A percentile compares a stretch with the other conserved stretches of the same genome.
Conservation (phyloP, 2,113 vertebrate species). For the Zosterops hypoxanthus region DNA sequence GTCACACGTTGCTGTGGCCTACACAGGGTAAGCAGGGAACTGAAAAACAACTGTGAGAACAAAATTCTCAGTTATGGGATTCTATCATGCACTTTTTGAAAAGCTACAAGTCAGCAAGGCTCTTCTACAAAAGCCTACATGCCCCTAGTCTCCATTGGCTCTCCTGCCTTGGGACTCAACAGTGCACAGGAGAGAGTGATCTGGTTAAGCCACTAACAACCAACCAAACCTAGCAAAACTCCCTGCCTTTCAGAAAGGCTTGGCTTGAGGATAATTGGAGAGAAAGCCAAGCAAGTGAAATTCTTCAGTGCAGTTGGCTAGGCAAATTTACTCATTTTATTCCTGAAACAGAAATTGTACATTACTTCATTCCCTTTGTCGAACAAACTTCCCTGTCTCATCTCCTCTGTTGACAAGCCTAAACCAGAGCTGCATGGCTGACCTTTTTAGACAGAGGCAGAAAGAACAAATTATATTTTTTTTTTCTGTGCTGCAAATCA, state of each 20-base stretch:
- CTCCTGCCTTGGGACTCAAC: neutral
- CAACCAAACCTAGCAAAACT: neutral
- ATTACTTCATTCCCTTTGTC: neutral
- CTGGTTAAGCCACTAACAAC: neutral
- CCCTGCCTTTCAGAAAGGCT: neutral
- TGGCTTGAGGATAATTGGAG: neutral
- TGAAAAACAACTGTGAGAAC: neutral
- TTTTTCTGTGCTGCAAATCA: neutral
- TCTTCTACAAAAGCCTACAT: neutral
- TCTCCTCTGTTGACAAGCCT: neutral
- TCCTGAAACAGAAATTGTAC: neutral
- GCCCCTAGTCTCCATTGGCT: neutral
- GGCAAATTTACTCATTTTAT: neutral
- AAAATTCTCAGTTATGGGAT: neutral
- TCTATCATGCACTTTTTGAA: neutral
- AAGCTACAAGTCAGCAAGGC: neutral
- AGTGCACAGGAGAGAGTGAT: neutral
- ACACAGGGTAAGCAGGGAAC: neutral
- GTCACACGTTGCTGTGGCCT: neutral
- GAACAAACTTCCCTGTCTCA: neutral
- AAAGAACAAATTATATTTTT: neutral
- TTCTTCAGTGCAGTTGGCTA: neutral
- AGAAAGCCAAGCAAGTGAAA: neutral
- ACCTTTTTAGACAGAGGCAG: neutral
- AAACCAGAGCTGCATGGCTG: neutral